phyloP scores from a whole-genome alignment of 2,888 invertebrate species.

The Lasioglossum pauxillum region DNA sequence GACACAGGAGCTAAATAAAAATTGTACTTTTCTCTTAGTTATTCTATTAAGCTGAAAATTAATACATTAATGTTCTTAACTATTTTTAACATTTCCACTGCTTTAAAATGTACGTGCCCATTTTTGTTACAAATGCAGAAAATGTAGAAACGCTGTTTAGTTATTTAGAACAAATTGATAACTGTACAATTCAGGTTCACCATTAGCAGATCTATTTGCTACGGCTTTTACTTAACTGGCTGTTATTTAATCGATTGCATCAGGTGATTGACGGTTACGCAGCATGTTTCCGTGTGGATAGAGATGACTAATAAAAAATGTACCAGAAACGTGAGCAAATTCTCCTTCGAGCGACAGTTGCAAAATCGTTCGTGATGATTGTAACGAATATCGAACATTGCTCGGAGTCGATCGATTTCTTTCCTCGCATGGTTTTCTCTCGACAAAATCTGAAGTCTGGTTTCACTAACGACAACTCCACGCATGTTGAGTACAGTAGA shows the following conservation, averaged over 20 bases:
- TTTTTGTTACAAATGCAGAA: no score
- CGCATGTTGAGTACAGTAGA: no score
- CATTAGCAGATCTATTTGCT: neutral
- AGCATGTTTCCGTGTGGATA: constrained; percentile 16
- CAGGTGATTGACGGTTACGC: neutral
- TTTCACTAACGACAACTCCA: no score
- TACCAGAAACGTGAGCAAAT: constrained; percentile 17
- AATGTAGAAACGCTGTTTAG: no score
- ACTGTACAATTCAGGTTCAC: neutral
- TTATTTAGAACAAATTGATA: neutral
- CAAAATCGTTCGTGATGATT: constrained; percentile 17
- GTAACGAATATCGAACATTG: neutral
- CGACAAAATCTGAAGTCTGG: neutral
- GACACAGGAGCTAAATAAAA: no score
- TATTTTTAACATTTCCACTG: no score
- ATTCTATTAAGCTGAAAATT: no score
- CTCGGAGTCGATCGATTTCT: neutral
- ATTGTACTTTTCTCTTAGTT: no score
- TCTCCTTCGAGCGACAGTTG: neutral
- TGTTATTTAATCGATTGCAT: constrained; percentile 20
- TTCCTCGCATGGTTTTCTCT: neutral
- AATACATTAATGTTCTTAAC: no score
- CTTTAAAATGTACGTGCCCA: no score
- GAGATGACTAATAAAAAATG: constrained; percentile 21
- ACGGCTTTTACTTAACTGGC: neutral